These are phyloP conservation scores for Helicoverpa assulta DNA, from an alignment of 2,888 invertebrate genomes.

Conservation along the genomic window DNA sequence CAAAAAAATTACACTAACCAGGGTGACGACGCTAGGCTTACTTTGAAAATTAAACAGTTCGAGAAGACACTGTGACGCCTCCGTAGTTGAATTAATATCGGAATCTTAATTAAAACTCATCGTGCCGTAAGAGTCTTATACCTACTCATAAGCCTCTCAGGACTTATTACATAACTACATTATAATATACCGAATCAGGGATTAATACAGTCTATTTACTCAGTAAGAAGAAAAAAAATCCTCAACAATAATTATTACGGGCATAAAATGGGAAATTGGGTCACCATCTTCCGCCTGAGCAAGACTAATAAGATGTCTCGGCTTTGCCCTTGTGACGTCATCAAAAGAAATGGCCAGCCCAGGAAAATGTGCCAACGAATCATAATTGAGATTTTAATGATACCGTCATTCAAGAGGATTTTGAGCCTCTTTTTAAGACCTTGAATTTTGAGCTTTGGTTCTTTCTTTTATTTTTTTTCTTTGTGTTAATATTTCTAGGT, in stretches of 20 bases:
- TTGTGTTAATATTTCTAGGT: neutral
- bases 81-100: too few species aligned
- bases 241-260: conserved; percentile 36
- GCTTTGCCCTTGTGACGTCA: conserved; percentile 45
- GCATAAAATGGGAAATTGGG: conserved; percentile 50
- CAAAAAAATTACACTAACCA: too few species aligned
- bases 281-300: conserved; percentile 39
- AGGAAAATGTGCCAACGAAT: conserved; percentile 47
- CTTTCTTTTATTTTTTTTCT: neutral
- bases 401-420: conserved; percentile 23
- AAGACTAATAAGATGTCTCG: conserved; percentile 49
- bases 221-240: conserved; percentile 12
- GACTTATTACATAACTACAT: neutral
- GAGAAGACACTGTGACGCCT: too few species aligned
- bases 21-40: too few species aligned
- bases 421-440: conserved; percentile 5
- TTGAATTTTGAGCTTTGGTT: neutral
- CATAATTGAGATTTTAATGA: conserved; percentile 57
- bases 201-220: neutral
- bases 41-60: too few species aligned
- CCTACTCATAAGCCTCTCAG: too few species aligned
- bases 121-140: too few species aligned
- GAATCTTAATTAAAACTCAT: too few species aligned
- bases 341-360: conserved; percentile 32
- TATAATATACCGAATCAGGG: neutral